Conservation (phyloP, 1,140 invertebrate genomes). For the Cyclargus thomasi region DNA sequence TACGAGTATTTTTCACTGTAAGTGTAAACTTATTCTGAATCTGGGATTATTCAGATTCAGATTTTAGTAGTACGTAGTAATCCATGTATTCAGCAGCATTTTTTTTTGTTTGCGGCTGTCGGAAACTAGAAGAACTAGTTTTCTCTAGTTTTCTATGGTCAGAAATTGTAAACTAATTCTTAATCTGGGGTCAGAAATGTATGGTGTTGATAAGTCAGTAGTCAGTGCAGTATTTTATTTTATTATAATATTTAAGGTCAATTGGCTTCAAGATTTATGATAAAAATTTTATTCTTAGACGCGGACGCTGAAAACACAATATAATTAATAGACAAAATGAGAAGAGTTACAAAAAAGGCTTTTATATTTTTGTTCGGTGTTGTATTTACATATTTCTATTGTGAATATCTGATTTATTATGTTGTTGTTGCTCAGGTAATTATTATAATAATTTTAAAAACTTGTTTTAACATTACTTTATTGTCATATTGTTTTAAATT, state of each 20-base stretch:
- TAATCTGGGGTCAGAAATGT: no score
- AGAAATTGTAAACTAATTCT: no score
- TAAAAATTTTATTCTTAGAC: neutral
- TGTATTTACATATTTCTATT: conserved; percentile 45
- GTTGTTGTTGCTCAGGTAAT: conserved; percentile 49
- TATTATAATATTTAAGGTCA: neutral
- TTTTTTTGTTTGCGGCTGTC: no score
- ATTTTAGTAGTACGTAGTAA: no score
- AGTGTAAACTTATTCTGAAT: no score
- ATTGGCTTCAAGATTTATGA: neutral
- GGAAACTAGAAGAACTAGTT: no score
- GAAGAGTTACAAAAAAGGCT: conserved; percentile 44
- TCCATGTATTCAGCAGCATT: no score
- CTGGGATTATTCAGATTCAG: no score
- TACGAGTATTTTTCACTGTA: no score
- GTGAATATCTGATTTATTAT: conserved; percentile 61
- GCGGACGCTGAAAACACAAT: neutral
- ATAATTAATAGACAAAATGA: conserved; percentile 32
- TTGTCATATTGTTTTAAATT: neutral
- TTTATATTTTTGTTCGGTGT: conserved; percentile 41
- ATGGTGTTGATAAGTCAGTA: neutral
- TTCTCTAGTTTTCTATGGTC: no score
- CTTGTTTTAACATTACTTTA: neutral
- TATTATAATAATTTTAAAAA: conserved; percentile 11
- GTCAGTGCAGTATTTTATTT: neutral